These are phyloP conservation scores for Aspidoscelis tigris DNA, from an alignment of 2,113 vertebrate species.

Conservation along the genomic window DNA sequence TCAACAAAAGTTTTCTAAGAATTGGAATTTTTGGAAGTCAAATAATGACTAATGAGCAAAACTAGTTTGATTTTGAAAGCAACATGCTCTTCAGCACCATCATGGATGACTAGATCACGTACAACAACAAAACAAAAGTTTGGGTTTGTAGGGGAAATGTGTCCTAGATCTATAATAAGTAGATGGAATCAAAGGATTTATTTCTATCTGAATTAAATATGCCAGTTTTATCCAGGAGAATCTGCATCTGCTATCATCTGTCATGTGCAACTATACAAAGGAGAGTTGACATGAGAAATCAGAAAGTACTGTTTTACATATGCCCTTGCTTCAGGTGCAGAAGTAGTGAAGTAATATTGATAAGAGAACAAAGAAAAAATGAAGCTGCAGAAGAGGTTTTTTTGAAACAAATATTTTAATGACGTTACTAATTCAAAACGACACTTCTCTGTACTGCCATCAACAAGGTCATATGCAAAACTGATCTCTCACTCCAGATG, in stretches of 20 bases:
- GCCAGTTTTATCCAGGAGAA: constrained; percentile 15
- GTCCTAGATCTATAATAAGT: neutral
- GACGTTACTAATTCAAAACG: constrained; percentile 63
- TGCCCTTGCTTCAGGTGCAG: constrained; percentile 51
- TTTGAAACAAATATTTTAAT: constrained; percentile 49
- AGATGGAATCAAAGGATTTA: constrained; percentile 30
- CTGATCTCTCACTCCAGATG: constrained; percentile 64
- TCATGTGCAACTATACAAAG: constrained; percentile 20
- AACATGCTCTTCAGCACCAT: neutral
- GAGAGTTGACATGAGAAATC: constrained; percentile 27
- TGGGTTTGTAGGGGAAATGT: constrained; percentile 21
- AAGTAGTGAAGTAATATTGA: constrained; percentile 50
- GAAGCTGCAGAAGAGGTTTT: constrained; percentile 29
- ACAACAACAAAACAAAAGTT: no score
- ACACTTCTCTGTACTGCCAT: constrained; percentile 35
- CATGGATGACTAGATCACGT: constrained; percentile 19
- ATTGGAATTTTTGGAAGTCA: constrained; percentile 18
- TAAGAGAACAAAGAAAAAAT: constrained; percentile 50
- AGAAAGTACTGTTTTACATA: constrained; percentile 46
- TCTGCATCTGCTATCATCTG: constrained; percentile 22
- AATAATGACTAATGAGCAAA: no score
- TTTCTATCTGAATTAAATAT: constrained; percentile 35
- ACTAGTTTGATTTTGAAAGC: no score
- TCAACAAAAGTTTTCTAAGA: neutral
- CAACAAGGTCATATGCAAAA: constrained; percentile 77